phyloP scores from a whole-genome alignment of 2,113 vertebrate genomes.

The Morone chrysops region DNA sequence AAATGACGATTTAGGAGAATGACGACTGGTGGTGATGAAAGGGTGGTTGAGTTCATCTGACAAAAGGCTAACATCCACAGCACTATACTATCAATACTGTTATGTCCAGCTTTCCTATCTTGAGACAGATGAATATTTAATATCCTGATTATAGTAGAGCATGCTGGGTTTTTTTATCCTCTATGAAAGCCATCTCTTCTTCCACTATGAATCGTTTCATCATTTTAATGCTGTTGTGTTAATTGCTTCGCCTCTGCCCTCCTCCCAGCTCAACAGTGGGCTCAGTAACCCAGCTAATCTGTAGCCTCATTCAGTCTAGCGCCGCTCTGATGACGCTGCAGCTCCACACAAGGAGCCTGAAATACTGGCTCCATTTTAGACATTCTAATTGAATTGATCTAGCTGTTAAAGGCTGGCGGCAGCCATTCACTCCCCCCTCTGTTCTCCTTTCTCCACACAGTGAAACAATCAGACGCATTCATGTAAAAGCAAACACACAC shows the following conservation, averaged over 20 bases:
- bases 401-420: slow-evolving; percentile 66
- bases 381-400: slow-evolving; percentile 75
- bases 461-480: slow-evolving; percentile 58
- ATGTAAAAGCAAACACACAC: slow-evolving; percentile 56
- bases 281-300: slow-evolving; percentile 56
- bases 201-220: slow-evolving; percentile 12
- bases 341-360: slow-evolving; percentile 63
- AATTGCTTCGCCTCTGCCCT: slow-evolving; percentile 26
- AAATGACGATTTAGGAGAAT: not conserved
- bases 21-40: not conserved
- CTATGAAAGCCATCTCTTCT: not conserved
- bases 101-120: not conserved
- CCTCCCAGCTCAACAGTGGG: slow-evolving; percentile 33
- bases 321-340: slow-evolving; percentile 41
- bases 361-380: slow-evolving; percentile 72
- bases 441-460: slow-evolving; percentile 37
- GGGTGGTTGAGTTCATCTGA: not conserved
- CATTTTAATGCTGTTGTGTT: slow-evolving; percentile 31
- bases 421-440: slow-evolving; percentile 21
- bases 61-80: not conserved
- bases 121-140: slow-evolving; percentile 10
- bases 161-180: not conserved
- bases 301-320: slow-evolving; percentile 52
- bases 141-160: not conserved
- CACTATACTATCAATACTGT: not conserved